Evolutionary conservation across 2,888 invertebrate species (phyloP).

Genomic region (Cephus sareptanus): DNA sequence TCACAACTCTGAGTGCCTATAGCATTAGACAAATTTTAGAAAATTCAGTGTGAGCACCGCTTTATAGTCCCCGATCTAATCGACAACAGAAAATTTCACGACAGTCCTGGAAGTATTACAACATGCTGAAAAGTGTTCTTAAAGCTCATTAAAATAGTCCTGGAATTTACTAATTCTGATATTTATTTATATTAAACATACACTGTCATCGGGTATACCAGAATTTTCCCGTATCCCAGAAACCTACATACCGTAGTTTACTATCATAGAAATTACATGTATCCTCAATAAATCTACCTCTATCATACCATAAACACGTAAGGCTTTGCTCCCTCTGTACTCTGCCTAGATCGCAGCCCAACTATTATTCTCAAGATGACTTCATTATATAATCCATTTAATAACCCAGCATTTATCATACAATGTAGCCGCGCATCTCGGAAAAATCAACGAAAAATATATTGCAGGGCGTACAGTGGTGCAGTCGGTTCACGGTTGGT

Average conservation of each 20-base stretch:
- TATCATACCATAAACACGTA: neutral
- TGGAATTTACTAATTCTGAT: neutral
- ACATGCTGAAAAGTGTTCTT: neutral
- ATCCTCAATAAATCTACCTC: neutral
- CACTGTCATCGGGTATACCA: neutral
- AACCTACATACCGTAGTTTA: no score
- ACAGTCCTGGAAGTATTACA: neutral
- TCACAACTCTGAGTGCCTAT: no score
- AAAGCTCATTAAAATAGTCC: neutral
- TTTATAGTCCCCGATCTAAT: neutral
- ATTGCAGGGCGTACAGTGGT: slow-evolving; percentile 34
- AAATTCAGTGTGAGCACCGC: neutral
- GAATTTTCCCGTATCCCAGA: neutral
- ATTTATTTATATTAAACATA: neutral
- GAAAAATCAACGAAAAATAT: slow-evolving; percentile 28
- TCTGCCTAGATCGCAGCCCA: neutral
- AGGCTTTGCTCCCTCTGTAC: neutral
- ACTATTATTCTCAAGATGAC: neutral
- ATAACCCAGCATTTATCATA: neutral
- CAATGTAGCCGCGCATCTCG: neutral
- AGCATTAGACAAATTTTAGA: neutral
- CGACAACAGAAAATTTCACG: neutral
- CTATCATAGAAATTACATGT: no score
- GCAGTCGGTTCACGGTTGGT: slow-evolving; percentile 42
- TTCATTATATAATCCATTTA: neutral